Conservation (phyloP, 2,888 invertebrate species). For the Cheilosia vernalis region DNA sequence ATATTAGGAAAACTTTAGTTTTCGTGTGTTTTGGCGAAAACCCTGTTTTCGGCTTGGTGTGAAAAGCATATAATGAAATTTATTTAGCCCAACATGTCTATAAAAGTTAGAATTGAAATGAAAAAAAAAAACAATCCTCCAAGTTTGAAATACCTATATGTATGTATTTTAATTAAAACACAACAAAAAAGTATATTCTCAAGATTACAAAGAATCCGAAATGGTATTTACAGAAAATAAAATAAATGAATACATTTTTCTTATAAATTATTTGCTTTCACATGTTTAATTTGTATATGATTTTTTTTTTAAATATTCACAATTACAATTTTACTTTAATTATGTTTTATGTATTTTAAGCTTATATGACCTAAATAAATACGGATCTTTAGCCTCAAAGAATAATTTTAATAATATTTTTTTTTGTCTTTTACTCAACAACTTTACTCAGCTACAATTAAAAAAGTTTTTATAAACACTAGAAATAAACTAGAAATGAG, state of each 20-base stretch:
- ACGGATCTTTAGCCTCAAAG: conserved; percentile 63
- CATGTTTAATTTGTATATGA: background rate
- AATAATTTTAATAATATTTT: conserved; percentile 38
- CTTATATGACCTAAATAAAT: conserved; percentile 45
- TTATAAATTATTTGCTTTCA: background rate
- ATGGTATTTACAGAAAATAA: background rate
- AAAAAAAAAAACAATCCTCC: too few relatives aligned
- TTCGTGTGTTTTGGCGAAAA: too few relatives aligned
- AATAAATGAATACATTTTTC: background rate
- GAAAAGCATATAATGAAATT: too few relatives aligned
- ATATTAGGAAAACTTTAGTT: too few relatives aligned
- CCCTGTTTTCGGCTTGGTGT: too few relatives aligned
- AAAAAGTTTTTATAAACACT: conserved; percentile 7
- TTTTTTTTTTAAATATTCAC: background rate
- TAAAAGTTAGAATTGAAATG: too few relatives aligned
- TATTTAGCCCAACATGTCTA: too few relatives aligned
- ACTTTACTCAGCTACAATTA: background rate
- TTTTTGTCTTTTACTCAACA: conserved; percentile 43
- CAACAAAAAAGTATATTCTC: background rate
- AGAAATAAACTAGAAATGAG: conserved; percentile 17
- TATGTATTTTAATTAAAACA: background rate
- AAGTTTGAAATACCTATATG: background rate
- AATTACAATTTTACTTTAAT: background rate
- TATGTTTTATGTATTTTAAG: background rate
- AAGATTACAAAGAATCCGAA: background rate